A percentile compares a stretch with the other conserved stretches of the same genome.
These are phyloP conservation scores for Acarapis woodi DNA, from an alignment of 1,140 invertebrate species.

Conservation along the genomic window DNA sequence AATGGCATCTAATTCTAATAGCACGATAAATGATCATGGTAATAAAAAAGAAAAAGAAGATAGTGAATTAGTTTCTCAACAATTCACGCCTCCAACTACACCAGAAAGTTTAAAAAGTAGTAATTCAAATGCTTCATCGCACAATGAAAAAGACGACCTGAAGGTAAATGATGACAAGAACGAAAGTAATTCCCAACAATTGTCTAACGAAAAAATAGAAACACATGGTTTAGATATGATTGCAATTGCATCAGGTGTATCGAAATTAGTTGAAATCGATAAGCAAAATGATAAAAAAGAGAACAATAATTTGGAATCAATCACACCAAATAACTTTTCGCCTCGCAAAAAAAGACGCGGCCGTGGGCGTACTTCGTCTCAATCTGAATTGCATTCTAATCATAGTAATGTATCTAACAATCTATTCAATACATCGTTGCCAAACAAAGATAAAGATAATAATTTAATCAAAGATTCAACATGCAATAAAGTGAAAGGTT, in stretches of 20 bases:
- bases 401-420: not conserved
- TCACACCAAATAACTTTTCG: not conserved
- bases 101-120: conserved; percentile 2
- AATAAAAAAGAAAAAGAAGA: not conserved
- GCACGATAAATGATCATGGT: too few relatives aligned
- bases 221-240: not conserved
- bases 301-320: not conserved
- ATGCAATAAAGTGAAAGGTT: not conserved
- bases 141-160: not conserved
- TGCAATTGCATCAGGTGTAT: not conserved
- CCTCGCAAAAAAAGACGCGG: conserved; percentile 4
- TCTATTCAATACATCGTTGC: not conserved
- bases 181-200: not conserved
- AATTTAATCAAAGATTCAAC: too few relatives aligned
- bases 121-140: not conserved
- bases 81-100: conserved; percentile 1
- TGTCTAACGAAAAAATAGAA: not conserved
- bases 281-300: not conserved
- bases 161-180: conserved; percentile 4
- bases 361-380: conserved; percentile 3
- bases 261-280: not conserved
- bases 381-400: too few relatives aligned
- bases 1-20: too few relatives aligned
- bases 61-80: not conserved
- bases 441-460: too few relatives aligned